Percentiles rank a stretch among this genome's conserved stretches.
Evolutionary conservation across 1,140 invertebrate genomes (phyloP).

Genomic region (Coptotermes formosanus): DNA sequence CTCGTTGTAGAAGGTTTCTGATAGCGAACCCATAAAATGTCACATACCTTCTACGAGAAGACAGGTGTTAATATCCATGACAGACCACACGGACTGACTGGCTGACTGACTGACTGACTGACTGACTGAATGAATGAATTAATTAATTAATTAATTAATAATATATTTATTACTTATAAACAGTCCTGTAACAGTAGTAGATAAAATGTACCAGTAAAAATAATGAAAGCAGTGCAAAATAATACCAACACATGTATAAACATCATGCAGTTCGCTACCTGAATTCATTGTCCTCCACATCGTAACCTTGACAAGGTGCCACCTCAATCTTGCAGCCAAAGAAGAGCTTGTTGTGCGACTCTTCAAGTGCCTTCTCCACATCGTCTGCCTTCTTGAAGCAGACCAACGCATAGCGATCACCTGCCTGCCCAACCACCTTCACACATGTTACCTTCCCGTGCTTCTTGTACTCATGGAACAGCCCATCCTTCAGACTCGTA

Average conservation of each 20-base stretch:
- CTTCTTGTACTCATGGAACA: constrained; percentile 98
- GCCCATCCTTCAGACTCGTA: constrained; percentile 92
- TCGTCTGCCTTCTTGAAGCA: constrained; percentile 97
- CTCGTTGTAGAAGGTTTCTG: too few relatives aligned
- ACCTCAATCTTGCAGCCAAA: constrained; percentile 95
- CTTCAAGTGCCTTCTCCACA: constrained; percentile 91
- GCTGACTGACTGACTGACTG: too few relatives aligned
- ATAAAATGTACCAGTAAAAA: too few relatives aligned
- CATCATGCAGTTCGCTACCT: constrained; percentile 43
- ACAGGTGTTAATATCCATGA: too few relatives aligned
- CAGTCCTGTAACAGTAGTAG: too few relatives aligned
- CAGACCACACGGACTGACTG: too few relatives aligned
- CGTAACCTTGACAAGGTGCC: constrained; percentile 81
- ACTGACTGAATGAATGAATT: too few relatives aligned
- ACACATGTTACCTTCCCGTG: constrained; percentile 97
- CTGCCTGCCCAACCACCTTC: constrained; percentile 78
- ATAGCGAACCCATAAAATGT: too few relatives aligned
- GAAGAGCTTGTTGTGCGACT: constrained; percentile 93
- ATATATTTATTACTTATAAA: too few relatives aligned
- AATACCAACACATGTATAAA: not conserved
- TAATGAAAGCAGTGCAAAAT: too few relatives aligned
- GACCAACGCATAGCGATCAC: constrained; percentile 81
- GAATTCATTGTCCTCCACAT: constrained; percentile 85
- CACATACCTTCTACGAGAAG: too few relatives aligned
- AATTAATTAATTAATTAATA: too few relatives aligned